Evolutionary conservation across 1,140 invertebrate species (phyloP).

Genomic region (Drosophila orosa): DNA sequence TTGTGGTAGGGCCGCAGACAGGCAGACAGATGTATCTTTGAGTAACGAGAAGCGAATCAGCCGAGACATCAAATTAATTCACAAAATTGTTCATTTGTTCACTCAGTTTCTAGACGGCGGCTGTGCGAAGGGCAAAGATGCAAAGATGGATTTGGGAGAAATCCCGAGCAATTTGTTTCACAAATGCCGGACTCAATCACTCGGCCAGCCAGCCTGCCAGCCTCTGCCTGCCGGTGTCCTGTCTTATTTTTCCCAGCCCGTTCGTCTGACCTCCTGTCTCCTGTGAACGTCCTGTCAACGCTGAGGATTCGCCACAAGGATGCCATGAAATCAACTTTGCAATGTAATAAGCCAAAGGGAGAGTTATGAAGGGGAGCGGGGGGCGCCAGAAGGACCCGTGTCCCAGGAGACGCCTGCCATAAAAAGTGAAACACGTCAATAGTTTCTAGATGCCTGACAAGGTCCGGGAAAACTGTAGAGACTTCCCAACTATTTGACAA

Average conservation of each 20-base stretch:
- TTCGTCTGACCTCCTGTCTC: neutral
- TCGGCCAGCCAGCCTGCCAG: conserved; percentile 5
- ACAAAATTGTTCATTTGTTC: conserved; percentile 47
- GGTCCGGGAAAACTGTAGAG: conserved; percentile 5
- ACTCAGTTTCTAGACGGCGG: conserved; percentile 4
- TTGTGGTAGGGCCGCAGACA: conserved; percentile 21
- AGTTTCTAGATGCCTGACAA: conserved; percentile 36
- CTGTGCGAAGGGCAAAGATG: conserved; percentile 8
- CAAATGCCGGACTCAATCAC: conserved; percentile 70
- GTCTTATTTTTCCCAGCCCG: conserved; percentile 6
- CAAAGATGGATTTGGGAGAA: conserved; percentile 40
- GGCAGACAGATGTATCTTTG: conserved; percentile 33
- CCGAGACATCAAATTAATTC: conserved; percentile 59
- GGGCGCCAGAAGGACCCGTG: conserved; percentile 20
- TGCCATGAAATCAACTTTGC: conserved; percentile 47
- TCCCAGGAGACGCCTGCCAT: conserved; percentile 31
- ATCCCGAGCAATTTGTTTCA: conserved; percentile 61
- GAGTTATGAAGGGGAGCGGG: neutral
- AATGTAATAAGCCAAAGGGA: conserved; percentile 38
- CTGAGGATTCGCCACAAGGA: conserved; percentile 14
- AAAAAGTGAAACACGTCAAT: conserved; percentile 53
- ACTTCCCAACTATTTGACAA: conserved; percentile 61
- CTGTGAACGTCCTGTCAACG: conserved; percentile 36
- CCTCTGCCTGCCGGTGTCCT: conserved; percentile 6
- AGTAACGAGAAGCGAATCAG: conserved; percentile 38